These are phyloP conservation scores for Gnatocerus cornutus DNA, from an alignment of 2,888 invertebrate genomes.

Conservation along the genomic window DNA sequence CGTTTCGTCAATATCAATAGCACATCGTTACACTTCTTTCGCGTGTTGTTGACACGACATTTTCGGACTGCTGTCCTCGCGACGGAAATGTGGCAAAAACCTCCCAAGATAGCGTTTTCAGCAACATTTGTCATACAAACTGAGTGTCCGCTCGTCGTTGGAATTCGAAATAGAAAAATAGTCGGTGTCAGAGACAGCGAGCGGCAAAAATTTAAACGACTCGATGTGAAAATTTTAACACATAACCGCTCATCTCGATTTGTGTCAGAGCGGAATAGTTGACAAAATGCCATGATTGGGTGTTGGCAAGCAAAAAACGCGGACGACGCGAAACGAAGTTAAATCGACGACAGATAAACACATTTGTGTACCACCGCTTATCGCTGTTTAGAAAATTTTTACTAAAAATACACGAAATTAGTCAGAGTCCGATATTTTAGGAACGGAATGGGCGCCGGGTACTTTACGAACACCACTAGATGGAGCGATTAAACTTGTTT, in stretches of 20 bases:
- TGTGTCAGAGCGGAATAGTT: conserved; percentile 59
- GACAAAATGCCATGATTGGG: conserved; percentile 63
- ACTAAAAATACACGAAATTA: too few relatives aligned
- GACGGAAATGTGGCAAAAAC: conserved; percentile 18
- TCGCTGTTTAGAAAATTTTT: too few relatives aligned
- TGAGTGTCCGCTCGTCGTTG: conserved; percentile 19
- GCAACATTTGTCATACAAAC: conserved; percentile 37
- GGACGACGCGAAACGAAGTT: neutral
- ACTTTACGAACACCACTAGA: too few relatives aligned
- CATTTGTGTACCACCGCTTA: too few relatives aligned
- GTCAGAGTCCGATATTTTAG: too few relatives aligned
- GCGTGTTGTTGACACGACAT: conserved; percentile 18
- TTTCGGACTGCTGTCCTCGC: conserved; percentile 18
- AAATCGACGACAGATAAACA: neutral
- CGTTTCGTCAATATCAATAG: conserved; percentile 23
- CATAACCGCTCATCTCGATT: conserved; percentile 33
- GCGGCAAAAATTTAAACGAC: conserved; percentile 57
- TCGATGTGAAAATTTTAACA: neutral
- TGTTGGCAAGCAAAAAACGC: conserved; percentile 35
- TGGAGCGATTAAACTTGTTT: conserved; percentile 2
- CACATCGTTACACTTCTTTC: conserved; percentile 14
- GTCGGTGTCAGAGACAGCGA: conserved; percentile 56
- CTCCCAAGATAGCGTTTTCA: conserved; percentile 28
- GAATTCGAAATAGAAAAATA: conserved; percentile 63
- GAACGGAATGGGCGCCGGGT: too few relatives aligned